A percentile compares a stretch with the other conserved stretches of the same genome.
phyloP scores from a whole-genome alignment of 1,140 invertebrate species.

The Bombus difficillimus region DNA sequence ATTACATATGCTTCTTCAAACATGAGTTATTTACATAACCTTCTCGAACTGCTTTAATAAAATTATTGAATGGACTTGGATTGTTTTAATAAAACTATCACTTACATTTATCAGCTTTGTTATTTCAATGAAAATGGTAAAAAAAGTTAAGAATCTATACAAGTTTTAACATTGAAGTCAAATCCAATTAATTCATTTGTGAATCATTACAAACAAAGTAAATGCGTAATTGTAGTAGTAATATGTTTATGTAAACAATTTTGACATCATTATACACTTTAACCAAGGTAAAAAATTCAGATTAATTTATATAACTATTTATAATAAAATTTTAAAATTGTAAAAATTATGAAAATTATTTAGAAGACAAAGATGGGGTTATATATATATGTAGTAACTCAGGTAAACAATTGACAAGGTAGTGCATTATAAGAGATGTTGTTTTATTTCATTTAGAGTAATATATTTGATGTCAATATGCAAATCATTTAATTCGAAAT shows the following conservation, averaged over 20 bases:
- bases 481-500: constrained; percentile 45
- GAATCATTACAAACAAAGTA: background rate
- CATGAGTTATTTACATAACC: constrained; percentile 1
- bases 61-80: background rate
- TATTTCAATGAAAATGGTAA: background rate
- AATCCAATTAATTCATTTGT: background rate
- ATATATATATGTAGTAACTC: background rate
- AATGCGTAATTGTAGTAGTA: too few species aligned
- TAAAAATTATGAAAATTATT: background rate
- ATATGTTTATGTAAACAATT: too few species aligned
- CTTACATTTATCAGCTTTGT: background rate
- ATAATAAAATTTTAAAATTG: background rate
- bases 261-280: background rate
- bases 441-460: constrained; percentile 64
- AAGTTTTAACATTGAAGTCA: background rate
- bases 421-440: constrained; percentile 24
- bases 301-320: background rate
- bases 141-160: background rate
- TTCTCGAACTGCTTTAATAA: background rate
- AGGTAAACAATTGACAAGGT: background rate
- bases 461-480: constrained; percentile 40
- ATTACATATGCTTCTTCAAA: background rate
- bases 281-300: background rate
- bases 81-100: background rate
- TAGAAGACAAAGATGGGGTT: background rate